Conservation (phyloP, 2,113 vertebrate species). For the Phoenicopterus ruber region DNA sequence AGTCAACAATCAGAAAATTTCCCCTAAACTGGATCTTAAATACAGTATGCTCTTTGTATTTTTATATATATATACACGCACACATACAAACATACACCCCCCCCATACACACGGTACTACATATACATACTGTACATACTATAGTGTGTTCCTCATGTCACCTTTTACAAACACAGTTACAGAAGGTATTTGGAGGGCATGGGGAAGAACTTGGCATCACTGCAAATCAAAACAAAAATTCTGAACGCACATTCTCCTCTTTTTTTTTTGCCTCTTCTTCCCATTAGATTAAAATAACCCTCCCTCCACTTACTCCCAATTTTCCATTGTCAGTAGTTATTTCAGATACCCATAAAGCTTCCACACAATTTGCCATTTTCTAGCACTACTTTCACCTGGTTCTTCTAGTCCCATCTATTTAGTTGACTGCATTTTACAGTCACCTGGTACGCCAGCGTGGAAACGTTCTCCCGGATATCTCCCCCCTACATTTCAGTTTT, state of each 20-base stretch:
- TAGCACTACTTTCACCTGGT: not conserved
- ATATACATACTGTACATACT: too few species aligned
- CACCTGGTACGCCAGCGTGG: not conserved
- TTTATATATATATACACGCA: not conserved
- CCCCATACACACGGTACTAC: not conserved
- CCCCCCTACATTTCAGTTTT: not conserved
- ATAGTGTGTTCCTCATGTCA: fast-evolving
- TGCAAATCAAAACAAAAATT: not conserved
- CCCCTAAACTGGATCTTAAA: not conserved
- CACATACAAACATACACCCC: not conserved
- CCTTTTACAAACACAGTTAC: not conserved
- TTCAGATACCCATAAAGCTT: not conserved
- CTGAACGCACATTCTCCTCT: not conserved
- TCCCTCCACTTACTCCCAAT: not conserved
- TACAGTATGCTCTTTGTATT: not conserved
- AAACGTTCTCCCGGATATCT: not conserved
- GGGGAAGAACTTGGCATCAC: not conserved
- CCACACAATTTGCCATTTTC: not conserved
- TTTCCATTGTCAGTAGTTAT: not conserved
- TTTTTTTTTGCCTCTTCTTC: not conserved
- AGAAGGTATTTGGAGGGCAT: not conserved
- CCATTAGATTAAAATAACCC: not conserved
- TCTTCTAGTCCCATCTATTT: not conserved
- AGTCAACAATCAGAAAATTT: not conserved
- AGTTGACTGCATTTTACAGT: not conserved